These are phyloP conservation scores for Danio albolineatus DNA, from an alignment of 2,797 vertebrate species.

Conservation along the genomic window DNA sequence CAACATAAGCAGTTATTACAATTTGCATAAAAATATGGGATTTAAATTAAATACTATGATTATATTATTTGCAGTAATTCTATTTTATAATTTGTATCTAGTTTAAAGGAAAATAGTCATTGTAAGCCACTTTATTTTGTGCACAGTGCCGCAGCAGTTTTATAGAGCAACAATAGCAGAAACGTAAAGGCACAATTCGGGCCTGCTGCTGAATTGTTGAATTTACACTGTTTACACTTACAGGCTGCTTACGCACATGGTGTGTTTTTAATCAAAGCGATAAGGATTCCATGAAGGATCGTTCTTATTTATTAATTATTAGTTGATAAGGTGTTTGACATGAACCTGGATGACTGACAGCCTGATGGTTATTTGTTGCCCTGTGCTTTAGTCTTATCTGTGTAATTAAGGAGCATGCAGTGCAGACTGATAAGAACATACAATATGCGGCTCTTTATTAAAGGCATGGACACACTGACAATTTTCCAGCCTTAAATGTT, in stretches of 20 bases:
- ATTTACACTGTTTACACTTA: constrained; percentile 13
- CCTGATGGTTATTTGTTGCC: background rate
- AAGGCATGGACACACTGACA: background rate
- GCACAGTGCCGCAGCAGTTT: background rate
- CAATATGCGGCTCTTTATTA: constrained; percentile 12
- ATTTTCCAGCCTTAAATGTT: constrained; percentile 14
- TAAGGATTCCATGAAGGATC: constrained; percentile 17
- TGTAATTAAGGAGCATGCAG: constrained; percentile 16
- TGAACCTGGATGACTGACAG: constrained; percentile 19
- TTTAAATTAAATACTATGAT: background rate
- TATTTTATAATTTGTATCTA: background rate
- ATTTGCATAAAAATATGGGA: background rate
- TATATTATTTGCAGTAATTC: background rate
- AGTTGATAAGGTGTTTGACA: constrained; percentile 24
- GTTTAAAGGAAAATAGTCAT: background rate
- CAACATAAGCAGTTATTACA: background rate
- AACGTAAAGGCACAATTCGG: background rate
- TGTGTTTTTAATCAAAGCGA: constrained; percentile 44
- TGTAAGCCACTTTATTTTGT: background rate
- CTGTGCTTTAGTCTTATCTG: constrained; percentile 21
- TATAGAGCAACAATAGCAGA: background rate
- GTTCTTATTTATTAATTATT: constrained; percentile 4
- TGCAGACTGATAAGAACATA: constrained; percentile 35
- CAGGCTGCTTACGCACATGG: background rate
- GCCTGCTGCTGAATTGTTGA: background rate